A percentile compares a stretch with the other conserved stretches of the same genome.
phyloP scores from a whole-genome alignment of 2,113 vertebrate genomes.

The Microcebus murinus region DNA sequence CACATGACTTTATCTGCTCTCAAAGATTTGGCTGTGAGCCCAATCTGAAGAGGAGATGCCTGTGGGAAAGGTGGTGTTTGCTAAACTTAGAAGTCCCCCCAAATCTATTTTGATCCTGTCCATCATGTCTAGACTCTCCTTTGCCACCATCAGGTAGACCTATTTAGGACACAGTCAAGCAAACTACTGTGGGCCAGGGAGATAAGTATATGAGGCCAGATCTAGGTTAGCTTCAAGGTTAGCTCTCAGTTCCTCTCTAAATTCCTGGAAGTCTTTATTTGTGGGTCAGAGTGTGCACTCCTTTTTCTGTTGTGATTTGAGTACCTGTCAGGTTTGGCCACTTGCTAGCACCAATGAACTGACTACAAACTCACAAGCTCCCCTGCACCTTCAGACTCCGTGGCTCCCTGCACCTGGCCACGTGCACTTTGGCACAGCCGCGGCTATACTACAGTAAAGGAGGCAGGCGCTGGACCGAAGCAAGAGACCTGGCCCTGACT shows the following conservation, averaged over 20 bases:
- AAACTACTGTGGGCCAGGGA: background rate
- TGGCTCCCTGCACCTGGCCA: background rate
- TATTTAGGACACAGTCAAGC: slow-evolving; percentile 47
- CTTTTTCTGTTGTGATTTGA: slow-evolving; percentile 29
- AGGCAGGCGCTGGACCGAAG: accelerated
- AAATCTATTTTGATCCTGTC: slow-evolving; percentile 53
- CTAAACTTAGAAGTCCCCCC: slow-evolving; percentile 27
- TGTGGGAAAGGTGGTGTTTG: background rate
- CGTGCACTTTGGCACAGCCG: background rate
- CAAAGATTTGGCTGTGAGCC: background rate
- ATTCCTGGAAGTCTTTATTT: background rate
- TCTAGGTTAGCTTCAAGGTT: background rate
- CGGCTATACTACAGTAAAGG: too few relatives aligned
- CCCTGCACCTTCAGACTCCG: background rate
- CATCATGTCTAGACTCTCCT: slow-evolving; percentile 53
- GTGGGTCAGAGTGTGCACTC: background rate
- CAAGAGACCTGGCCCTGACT: background rate
- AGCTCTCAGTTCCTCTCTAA: background rate
- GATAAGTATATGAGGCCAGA: background rate
- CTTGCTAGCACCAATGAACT: background rate
- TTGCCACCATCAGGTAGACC: background rate
- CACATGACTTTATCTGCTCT: background rate
- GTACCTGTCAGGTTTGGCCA: background rate
- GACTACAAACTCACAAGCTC: background rate
- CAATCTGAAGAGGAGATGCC: slow-evolving; percentile 15